phyloP scores from a whole-genome alignment of 2,113 vertebrate species.

The Apistogramma diplotaenia region DNA sequence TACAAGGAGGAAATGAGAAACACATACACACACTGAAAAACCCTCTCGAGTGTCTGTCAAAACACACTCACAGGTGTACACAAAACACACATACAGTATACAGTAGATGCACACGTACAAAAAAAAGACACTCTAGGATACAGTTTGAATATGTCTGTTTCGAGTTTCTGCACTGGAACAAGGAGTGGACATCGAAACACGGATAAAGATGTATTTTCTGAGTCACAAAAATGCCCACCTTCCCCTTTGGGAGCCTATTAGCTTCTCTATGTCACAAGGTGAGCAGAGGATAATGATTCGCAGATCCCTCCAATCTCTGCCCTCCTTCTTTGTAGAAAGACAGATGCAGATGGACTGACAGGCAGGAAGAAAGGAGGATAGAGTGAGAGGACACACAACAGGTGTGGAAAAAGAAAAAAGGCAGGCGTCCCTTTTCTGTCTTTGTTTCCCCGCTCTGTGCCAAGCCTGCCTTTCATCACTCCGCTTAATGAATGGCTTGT shows the following conservation, averaged over 20 bases:
- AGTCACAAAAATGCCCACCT: not conserved
- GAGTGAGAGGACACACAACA: conserved; percentile 43
- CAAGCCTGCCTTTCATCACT: conserved; percentile 30
- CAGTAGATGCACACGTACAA: not conserved
- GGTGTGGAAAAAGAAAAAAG: conserved; percentile 11
- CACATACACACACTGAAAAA: conserved; percentile 30
- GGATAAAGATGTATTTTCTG: not conserved
- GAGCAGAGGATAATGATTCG: conserved; percentile 52
- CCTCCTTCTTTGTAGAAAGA: conserved; percentile 25
- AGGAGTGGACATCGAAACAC: not conserved
- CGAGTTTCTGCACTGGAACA: not conserved
- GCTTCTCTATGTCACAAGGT: conserved; percentile 32
- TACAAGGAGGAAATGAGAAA: conserved; percentile 68
- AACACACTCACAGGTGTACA: not conserved
- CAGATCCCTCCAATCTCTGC: conserved; percentile 41
- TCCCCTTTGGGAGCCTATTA: conserved; percentile 57
- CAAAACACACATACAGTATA: not conserved
- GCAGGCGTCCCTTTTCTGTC: not conserved
- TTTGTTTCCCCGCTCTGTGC: not conserved
- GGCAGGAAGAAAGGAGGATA: conserved; percentile 3
- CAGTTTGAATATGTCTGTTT: not conserved
- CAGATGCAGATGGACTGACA: conserved; percentile 22
- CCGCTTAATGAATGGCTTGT: conserved; percentile 19
- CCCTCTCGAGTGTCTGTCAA: conserved; percentile 13
- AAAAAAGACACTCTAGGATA: not conserved